Evolutionary conservation across 1,140 invertebrate genomes (phyloP), one percentile per base, ranked within the genome.

Genomic region (Pseudomyrmex cubaensis): DNA sequence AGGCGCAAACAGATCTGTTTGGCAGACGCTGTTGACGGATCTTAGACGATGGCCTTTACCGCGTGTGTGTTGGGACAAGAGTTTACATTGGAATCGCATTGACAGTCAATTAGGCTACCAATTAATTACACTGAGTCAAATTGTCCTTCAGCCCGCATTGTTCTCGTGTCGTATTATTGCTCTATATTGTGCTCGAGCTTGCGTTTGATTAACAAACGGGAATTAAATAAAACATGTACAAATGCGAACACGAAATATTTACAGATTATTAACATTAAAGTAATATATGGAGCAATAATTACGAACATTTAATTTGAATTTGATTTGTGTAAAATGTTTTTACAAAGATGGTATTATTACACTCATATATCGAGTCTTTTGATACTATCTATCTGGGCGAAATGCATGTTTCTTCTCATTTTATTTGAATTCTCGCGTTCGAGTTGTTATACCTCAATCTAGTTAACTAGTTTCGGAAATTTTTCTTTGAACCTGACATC

Each of bases 1-100:
- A 35, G 2, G 66, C 20, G 54, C 54, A 80, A 72, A 78, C 64
- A 78, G 76, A 80, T 80, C 76, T 80, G 22, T 70, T 80, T 80
- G 66, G 59, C 20, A 35, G 66, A 59, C 22, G n/a, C 46, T 80
- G 76, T 59, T 80, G 76, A 70, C 64, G 22, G 54, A 80, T 80
- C 66, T 80, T 72, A 80, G 66, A 80, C 66, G 44, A 44, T 12
- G 7, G 35, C 1, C 17, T 12, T 61, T 46, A 59, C 66, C 20
- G 66, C 64, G 54, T 15, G 10, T n/a, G 20, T 72, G 54, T 80
- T 59, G 54, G 4, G 20, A 80, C 54, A 80, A 50, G 66, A 61
- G 54, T 80, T 80, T 80, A 80, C 59, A 61, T 66, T 25, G 46
- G 44, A 57, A 44, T 72, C 54, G 15, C n/a, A 80, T 80, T 72